Conservation (phyloP, 2,113 vertebrate species). For the Chiloscyllium plagiosum region DNA sequence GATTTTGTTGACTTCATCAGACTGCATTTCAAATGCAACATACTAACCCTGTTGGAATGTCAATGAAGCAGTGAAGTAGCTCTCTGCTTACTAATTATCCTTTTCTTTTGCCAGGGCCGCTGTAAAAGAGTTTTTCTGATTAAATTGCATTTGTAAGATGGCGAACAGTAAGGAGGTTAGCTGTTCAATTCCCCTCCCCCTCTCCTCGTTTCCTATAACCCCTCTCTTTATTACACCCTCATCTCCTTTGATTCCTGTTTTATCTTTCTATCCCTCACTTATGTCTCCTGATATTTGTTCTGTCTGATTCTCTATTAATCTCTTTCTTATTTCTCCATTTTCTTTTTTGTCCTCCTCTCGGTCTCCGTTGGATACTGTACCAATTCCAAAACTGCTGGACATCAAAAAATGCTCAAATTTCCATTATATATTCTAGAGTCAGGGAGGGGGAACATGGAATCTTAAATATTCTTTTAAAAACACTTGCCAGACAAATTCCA, state of each 20-base stretch:
- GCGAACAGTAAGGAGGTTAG: constrained; percentile 69
- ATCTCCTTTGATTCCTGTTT: constrained; percentile 51
- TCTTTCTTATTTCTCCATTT: neutral
- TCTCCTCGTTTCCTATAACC: neutral
- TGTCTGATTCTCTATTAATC: too few species aligned
- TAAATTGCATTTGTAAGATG: constrained; percentile 97
- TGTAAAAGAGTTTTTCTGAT: constrained; percentile 94
- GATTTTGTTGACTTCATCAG: constrained; percentile 99
- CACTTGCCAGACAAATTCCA: neutral
- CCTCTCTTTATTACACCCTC: neutral
- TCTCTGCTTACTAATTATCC: constrained; percentile 99
- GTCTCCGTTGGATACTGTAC: neutral
- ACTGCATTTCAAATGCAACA: constrained; percentile 99
- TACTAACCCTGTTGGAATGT: constrained; percentile 99
- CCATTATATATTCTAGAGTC: neutral
- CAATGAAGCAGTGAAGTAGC: constrained; percentile 98
- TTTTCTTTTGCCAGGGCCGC: constrained; percentile 86
- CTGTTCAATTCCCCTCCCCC: neutral
- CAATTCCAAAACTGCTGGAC: neutral
- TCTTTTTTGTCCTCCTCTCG: too few species aligned
- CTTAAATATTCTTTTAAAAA: neutral
- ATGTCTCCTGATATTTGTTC: too few species aligned
- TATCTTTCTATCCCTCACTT: constrained; percentile 43
- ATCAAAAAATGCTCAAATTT: neutral
- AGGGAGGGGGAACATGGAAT: neutral